Conservation (phyloP, 2,888 invertebrate species). For the Melinopterus prodromus region DNA sequence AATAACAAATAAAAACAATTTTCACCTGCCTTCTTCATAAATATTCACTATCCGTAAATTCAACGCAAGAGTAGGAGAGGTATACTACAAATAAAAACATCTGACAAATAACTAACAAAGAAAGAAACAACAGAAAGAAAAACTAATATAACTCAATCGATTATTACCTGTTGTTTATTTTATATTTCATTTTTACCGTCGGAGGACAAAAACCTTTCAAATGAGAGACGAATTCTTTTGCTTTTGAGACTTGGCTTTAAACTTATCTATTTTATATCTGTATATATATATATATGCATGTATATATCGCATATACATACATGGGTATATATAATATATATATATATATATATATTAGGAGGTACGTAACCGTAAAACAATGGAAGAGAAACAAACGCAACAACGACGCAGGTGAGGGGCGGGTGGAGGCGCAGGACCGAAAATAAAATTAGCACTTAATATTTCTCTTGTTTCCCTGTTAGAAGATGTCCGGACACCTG, state of each 20-base stretch:
- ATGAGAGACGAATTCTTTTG: neutral
- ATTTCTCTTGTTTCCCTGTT: slow-evolving; percentile 33
- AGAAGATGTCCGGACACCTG: slow-evolving; percentile 91
- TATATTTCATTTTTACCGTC: neutral
- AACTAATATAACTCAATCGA: neutral
- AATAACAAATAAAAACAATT: neutral
- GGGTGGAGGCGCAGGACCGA: no score
- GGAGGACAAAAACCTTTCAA: neutral
- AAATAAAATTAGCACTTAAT: no score
- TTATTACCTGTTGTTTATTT: neutral
- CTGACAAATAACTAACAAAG: neutral
- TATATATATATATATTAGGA: neutral
- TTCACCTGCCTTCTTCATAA: no score
- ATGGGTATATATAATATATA: neutral
- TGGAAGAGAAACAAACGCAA: neutral
- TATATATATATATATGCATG: neutral
- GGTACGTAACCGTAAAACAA: neutral
- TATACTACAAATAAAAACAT: no score
- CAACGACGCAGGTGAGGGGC: neutral
- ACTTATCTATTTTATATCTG: neutral
- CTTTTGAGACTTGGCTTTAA: slow-evolving; percentile 4
- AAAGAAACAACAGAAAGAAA: neutral
- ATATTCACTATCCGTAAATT: no score
- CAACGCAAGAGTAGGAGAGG: no score
- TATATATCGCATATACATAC: neutral